A percentile compares a stretch with the other conserved stretches of the same genome.
Evolutionary conservation across 2,113 vertebrate genomes (phyloP).

Genomic region (Platysternon megacephalum): DNA sequence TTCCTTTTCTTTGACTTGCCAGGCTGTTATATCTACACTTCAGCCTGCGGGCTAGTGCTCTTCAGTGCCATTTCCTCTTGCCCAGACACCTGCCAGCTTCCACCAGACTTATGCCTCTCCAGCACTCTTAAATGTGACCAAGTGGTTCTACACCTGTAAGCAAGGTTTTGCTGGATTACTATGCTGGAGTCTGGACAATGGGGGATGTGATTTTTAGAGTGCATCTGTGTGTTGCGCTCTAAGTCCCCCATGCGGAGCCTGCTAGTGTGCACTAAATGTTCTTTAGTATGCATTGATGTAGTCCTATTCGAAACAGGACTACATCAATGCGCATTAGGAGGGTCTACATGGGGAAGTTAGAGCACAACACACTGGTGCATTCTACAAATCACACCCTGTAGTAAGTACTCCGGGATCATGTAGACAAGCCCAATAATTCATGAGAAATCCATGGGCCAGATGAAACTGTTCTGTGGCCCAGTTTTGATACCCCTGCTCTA

Average conservation of each 20-base stretch:
- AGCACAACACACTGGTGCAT: neutral
- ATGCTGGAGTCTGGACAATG: neutral
- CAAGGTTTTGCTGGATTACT: neutral
- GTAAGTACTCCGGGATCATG: neutral
- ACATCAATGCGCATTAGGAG: neutral
- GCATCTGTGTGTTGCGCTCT: neutral
- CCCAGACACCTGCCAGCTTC: neutral
- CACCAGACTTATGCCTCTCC: neutral
- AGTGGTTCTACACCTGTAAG: neutral
- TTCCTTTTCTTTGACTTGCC: neutral
- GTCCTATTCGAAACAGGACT: neutral
- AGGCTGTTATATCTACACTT: neutral
- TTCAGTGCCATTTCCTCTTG: neutral
- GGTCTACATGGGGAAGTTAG: neutral
- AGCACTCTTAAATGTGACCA: neutral
- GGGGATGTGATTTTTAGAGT: neutral
- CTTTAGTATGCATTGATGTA: neutral
- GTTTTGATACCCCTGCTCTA: neutral
- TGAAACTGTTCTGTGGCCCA: neutral
- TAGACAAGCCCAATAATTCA: neutral
- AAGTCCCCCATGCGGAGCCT: neutral
- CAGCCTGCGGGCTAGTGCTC: neutral
- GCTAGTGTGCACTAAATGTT: neutral
- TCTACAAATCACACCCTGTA: neutral
- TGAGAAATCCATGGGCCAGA: neutral